Percentiles rank a stretch among this genome's conserved stretches.
phyloP scores from a whole-genome alignment of 2,113 vertebrate species.

The Xiphophorus maculatus region DNA sequence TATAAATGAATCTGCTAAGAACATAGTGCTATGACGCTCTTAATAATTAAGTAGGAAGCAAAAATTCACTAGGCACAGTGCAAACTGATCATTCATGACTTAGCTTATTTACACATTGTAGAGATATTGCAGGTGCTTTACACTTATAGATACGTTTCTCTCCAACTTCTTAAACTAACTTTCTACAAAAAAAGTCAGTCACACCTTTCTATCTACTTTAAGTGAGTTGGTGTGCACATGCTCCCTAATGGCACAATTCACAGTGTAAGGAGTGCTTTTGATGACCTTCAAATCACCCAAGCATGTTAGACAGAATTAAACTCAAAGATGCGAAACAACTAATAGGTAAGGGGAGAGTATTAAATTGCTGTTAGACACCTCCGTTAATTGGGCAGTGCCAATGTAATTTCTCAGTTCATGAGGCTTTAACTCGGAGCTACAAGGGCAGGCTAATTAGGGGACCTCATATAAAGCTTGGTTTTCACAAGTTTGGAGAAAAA shows the following conservation, averaged over 20 bases:
- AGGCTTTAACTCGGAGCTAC: constrained; percentile 61
- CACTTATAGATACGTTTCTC: neutral
- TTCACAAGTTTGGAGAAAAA: constrained; percentile 48
- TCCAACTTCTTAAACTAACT: neutral
- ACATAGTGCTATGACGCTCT: too few relatives aligned
- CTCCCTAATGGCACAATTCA: neutral
- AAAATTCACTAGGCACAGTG: neutral
- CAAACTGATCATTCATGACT: neutral
- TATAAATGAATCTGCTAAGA: too few relatives aligned
- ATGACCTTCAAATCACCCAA: constrained; percentile 30
- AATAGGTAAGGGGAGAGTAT: constrained; percentile 38
- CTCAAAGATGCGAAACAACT: constrained; percentile 20
- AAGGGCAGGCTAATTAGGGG: constrained; percentile 70
- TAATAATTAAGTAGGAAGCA: too few relatives aligned
- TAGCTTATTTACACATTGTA: neutral
- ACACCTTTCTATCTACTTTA: neutral
- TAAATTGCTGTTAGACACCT: constrained; percentile 70
- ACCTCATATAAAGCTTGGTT: constrained; percentile 61
- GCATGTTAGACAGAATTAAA: constrained; percentile 39
- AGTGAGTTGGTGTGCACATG: neutral
- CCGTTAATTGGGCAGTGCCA: constrained; percentile 67
- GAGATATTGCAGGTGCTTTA: neutral
- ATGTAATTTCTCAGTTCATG: constrained; percentile 80
- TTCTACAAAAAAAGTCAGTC: neutral
- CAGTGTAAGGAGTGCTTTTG: neutral